These are phyloP conservation scores for Aleiodes testaceus DNA, from an alignment of 2,888 invertebrate species.

Conservation along the genomic window DNA sequence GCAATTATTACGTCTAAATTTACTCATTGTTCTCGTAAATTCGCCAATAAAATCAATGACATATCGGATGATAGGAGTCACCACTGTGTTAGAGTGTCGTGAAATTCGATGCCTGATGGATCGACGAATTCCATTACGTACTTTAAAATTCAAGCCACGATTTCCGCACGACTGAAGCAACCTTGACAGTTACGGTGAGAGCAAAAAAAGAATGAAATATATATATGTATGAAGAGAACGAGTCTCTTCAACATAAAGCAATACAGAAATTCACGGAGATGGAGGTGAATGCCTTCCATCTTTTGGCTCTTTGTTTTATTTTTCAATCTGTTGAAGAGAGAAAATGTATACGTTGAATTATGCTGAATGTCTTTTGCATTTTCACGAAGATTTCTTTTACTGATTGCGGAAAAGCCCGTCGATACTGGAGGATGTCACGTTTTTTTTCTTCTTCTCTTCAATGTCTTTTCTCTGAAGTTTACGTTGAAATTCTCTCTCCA, in stretches of 20 bases:
- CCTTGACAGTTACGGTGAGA: conserved; percentile 52
- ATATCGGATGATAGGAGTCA: conserved; percentile 24
- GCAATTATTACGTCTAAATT: background rate
- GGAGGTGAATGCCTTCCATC: conserved; percentile 8
- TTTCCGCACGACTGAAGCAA: conserved; percentile 45
- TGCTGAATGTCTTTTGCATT: background rate
- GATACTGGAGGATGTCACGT: conserved; percentile 32
- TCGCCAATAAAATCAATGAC: conserved; percentile 13
- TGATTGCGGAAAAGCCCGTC: conserved; percentile 37
- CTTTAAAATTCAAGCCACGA: conserved; percentile 53
- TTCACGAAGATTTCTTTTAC: background rate
- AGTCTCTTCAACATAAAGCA: conserved; percentile 5
- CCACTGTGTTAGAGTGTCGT: conserved; percentile 1
- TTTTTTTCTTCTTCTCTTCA: conserved; percentile 27
- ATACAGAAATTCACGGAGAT: conserved; percentile 5
- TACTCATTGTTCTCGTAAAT: background rate
- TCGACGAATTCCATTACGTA: conserved; percentile 35
- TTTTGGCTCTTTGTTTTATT: background rate
- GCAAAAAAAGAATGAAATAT: conserved; percentile 16
- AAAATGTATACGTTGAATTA: background rate
- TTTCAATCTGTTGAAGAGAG: background rate
- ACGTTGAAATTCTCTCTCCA: conserved; percentile 27
- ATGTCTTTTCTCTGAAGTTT: background rate
- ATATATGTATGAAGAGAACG: conserved; percentile 3
- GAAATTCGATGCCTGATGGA: conserved; percentile 27